Evolutionary conservation across 2,888 invertebrate species (phyloP).

Genomic region (Hipparchia sbordonii): DNA sequence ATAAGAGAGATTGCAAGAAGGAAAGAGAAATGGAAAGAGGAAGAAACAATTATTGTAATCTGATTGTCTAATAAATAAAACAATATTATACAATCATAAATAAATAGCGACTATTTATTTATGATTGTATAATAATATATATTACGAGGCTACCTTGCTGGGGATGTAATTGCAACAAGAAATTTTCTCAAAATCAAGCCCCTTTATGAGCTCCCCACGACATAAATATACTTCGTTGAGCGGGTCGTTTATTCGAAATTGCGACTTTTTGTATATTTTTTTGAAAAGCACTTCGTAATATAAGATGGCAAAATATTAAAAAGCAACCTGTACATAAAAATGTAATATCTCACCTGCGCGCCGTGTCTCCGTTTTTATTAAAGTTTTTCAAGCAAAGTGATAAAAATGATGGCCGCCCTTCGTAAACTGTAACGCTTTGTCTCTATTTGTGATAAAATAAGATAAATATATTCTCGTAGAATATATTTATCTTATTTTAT

Average conservation of each 20-base stretch:
- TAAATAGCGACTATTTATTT: no score
- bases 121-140: no score
- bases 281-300: conserved; percentile 32
- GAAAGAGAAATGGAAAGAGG: no score
- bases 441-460: no score
- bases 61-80: no score
- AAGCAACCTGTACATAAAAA: conserved; percentile 66
- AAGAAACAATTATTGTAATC: no score
- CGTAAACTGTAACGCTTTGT: conserved; percentile 59
- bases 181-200: conserved; percentile 1
- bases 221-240: conserved; percentile 12
- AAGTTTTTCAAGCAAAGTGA: conserved; percentile 73
- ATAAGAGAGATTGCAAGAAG: no score
- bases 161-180: background rate
- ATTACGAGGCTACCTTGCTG: background rate
- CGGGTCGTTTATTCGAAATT: conserved; percentile 18
- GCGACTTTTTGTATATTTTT: conserved; percentile 9
- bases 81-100: no score
- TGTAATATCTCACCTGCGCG: conserved; percentile 65
- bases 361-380: conserved; percentile 69
- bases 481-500: conserved; percentile 48
- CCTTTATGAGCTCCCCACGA: conserved; percentile 1
- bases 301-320: conserved; percentile 58
- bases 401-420: conserved; percentile 70
- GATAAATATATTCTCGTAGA: no score